A percentile compares a stretch with the other conserved stretches of the same genome.
Evolutionary conservation across 2,888 invertebrate genomes (phyloP).

Genomic region (Microctonus hyperodae): DNA sequence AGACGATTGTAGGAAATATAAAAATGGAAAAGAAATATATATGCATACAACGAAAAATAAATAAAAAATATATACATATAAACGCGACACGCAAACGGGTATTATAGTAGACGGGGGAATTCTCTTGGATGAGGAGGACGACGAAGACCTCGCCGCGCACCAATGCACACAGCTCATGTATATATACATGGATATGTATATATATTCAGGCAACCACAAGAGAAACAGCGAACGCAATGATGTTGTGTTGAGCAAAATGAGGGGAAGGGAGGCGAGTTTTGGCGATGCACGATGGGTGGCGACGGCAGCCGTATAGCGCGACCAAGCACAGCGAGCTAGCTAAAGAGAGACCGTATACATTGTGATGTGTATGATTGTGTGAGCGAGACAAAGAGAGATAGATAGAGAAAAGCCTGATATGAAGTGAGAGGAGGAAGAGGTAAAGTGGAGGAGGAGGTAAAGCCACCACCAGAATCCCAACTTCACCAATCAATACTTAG

Average conservation of each 20-base stretch:
- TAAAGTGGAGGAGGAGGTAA: slow-evolving; percentile 45
- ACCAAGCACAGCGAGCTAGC: slow-evolving; percentile 33
- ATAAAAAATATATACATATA: neutral
- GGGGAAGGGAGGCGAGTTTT: slow-evolving; percentile 22
- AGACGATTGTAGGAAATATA: slow-evolving; percentile 20
- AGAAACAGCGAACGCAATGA: slow-evolving; percentile 25
- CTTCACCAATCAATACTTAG: slow-evolving; percentile 62
- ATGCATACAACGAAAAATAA: neutral
- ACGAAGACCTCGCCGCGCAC: slow-evolving; percentile 5
- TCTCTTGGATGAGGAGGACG: neutral
- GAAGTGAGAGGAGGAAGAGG: slow-evolving; percentile 33
- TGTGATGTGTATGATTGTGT: no score
- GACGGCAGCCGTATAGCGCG: slow-evolving; percentile 32
- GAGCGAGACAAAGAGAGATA: slow-evolving; percentile 31
- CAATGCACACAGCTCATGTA: neutral
- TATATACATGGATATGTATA: neutral
- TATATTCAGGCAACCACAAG: neutral
- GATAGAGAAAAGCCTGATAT: slow-evolving; percentile 15
- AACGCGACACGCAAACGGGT: slow-evolving; percentile 19
- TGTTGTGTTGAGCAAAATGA: slow-evolving; percentile 37
- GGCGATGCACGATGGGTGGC: slow-evolving; percentile 33
- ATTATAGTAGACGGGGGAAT: slow-evolving; percentile 8
- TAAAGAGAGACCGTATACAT: slow-evolving; percentile 16
- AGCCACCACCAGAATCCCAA: slow-evolving; percentile 56
- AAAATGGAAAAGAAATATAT: slow-evolving; percentile 26